phyloP scores from a whole-genome alignment of 1,140 invertebrate genomes.

The Tetramorium simillimum region DNA sequence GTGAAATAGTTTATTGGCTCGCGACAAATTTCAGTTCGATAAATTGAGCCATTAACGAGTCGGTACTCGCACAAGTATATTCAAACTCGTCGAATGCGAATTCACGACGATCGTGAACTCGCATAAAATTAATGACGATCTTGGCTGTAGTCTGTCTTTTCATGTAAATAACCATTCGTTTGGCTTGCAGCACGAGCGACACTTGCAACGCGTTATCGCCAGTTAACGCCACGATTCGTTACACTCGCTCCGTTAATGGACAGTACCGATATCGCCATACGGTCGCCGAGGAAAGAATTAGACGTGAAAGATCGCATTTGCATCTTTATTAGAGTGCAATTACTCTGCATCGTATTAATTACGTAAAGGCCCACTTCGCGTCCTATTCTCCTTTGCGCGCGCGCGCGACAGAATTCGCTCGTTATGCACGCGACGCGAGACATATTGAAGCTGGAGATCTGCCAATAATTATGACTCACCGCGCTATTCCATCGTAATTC shows the following conservation, averaged over 20 bases:
- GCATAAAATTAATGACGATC: neutral
- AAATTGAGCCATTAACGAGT: neutral
- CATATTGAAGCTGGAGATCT: slow-evolving; percentile 65
- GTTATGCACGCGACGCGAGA: slow-evolving; percentile 41
- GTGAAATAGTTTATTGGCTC: slow-evolving; percentile 1
- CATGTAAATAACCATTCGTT: neutral
- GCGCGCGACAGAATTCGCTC: slow-evolving; percentile 34
- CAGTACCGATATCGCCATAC: neutral
- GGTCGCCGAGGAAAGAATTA: slow-evolving; percentile 1
- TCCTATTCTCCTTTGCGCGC: neutral
- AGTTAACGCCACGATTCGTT: neutral
- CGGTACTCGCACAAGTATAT: neutral
- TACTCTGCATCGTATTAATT: slow-evolving; percentile 12
- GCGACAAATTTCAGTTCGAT: slow-evolving; percentile 1
- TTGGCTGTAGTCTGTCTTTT: neutral
- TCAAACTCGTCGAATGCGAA: neutral
- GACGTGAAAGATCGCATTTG: slow-evolving; percentile 6
- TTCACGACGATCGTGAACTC: neutral
- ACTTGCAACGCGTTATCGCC: neutral
- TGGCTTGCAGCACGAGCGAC: neutral
- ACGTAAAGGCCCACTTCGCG: neutral
- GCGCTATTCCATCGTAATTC: slow-evolving; percentile 73
- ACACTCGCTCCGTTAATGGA: neutral
- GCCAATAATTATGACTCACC: slow-evolving; percentile 76
- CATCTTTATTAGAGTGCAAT: slow-evolving; percentile 32